Evolutionary conservation across 2,113 vertebrate species (phyloP).

Genomic region (Himantopus leucocephalus): DNA sequence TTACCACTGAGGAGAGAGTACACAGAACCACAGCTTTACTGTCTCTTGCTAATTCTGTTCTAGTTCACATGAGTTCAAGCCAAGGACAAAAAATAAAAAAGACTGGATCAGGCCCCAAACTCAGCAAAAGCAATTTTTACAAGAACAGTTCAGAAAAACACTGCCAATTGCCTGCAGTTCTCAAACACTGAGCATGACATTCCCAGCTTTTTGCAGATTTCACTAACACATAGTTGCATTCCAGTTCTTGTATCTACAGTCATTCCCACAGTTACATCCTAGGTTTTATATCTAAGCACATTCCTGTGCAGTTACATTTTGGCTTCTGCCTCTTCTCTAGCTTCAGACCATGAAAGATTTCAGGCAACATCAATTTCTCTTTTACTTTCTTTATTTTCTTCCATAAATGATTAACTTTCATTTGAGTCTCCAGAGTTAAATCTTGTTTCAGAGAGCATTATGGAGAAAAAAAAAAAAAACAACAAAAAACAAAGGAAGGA

Average conservation of each 20-base stretch:
- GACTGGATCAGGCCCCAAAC: background rate
- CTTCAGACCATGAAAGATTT: background rate
- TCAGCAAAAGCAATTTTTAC: background rate
- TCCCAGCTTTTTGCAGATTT: background rate
- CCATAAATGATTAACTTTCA: background rate
- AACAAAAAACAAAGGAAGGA: background rate
- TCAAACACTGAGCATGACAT: background rate
- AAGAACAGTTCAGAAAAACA: background rate
- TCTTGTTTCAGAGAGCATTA: background rate
- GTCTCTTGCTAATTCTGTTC: background rate
- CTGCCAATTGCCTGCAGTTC: conserved; percentile 16
- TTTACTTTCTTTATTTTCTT: background rate
- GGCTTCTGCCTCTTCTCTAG: background rate
- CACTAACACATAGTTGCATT: background rate
- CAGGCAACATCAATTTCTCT: background rate
- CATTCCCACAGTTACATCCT: conserved; percentile 23
- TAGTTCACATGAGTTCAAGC: conserved; percentile 39
- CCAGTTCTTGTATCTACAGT: background rate
- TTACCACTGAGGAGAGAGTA: background rate
- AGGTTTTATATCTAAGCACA: background rate
- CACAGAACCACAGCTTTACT: background rate
- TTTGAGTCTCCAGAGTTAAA: background rate
- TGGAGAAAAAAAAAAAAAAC: background rate
- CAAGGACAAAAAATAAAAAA: background rate
- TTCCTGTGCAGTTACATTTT: background rate